Conservation (phyloP, 2,113 vertebrate species). For the Lophius piscatorius region DNA sequence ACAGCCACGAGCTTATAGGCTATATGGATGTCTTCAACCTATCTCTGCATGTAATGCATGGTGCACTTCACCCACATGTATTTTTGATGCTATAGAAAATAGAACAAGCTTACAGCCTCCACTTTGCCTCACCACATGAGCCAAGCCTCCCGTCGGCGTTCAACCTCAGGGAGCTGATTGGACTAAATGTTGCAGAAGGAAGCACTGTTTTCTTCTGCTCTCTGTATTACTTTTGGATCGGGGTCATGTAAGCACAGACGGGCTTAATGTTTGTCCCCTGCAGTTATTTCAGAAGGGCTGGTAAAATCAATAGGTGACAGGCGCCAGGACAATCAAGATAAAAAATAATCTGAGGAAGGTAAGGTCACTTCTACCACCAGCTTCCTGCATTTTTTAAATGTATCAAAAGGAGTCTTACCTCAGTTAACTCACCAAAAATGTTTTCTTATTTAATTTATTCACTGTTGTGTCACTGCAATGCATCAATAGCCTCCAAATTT, state of each 20-base stretch:
- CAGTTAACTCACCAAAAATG: conserved; percentile 3
- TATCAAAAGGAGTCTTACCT: conserved; percentile 17
- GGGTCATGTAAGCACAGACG: conserved; percentile 46
- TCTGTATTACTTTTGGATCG: conserved; percentile 29
- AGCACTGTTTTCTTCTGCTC: conserved; percentile 46
- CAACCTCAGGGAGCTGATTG: conserved; percentile 75
- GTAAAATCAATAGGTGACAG: conserved; percentile 53
- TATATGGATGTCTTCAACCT: conserved; percentile 29
- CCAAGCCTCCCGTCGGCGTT: conserved; percentile 44
- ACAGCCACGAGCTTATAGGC: conserved; percentile 12
- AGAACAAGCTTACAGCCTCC: conserved; percentile 58
- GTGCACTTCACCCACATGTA: conserved; percentile 63
- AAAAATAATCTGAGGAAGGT: conserved; percentile 33
- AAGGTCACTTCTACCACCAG: conserved; percentile 27
- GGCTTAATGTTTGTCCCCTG: conserved; percentile 37
- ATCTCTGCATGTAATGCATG: conserved; percentile 55
- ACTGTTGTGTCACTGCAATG: conserved; percentile 11
- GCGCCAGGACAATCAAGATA: conserved; percentile 32
- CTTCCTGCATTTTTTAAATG: neutral
- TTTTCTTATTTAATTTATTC: conserved; percentile 27
- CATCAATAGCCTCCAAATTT: conserved; percentile 23
- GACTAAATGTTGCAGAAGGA: conserved; percentile 72
- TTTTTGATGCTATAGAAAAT: conserved; percentile 73
- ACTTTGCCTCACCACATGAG: conserved; percentile 65
- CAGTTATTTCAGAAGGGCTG: conserved; percentile 30